Conservation (phyloP, 1,140 invertebrate species). For the Caenorhabditis brenneri region DNA sequence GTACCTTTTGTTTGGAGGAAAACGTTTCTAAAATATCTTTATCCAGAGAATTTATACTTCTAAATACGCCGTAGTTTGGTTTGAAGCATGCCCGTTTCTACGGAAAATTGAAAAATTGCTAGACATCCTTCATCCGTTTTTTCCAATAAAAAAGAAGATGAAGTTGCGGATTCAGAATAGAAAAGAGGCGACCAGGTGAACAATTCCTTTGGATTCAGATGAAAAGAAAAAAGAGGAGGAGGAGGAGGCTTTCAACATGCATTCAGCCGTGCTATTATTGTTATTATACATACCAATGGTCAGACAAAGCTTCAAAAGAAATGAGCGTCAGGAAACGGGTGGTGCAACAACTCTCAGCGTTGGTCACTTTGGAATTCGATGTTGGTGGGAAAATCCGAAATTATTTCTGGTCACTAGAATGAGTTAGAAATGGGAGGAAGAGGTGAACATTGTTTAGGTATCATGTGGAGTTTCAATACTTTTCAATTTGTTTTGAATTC, state of each 20-base stretch:
- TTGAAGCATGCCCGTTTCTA: too few relatives aligned
- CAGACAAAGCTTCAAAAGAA: too few relatives aligned
- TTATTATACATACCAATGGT: constrained; percentile 20
- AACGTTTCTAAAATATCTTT: too few relatives aligned
- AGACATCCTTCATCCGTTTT: background rate
- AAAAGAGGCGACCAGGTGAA: background rate
- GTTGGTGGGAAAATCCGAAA: background rate
- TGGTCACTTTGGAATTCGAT: background rate
- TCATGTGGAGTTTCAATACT: background rate
- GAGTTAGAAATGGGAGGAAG: background rate
- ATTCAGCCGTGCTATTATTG: constrained; percentile 33
- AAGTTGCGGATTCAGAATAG: background rate
- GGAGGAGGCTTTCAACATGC: background rate
- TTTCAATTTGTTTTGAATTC: background rate
- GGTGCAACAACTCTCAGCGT: constrained; percentile 15
- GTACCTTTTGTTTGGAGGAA: too few relatives aligned
- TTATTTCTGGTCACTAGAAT: background rate
- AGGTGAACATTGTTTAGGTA: background rate
- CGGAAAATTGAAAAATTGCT: background rate
- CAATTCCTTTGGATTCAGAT: too few relatives aligned
- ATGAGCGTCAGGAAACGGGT: background rate
- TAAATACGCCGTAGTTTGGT: too few relatives aligned
- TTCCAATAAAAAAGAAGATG: background rate
- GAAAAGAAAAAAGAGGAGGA: background rate
- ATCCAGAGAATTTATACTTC: too few relatives aligned